A percentile compares a stretch with the other conserved stretches of the same genome.
These are phyloP conservation scores for Invenusta paracnida DNA, from an alignment of 2,888 invertebrate species.

Conservation along the genomic window DNA sequence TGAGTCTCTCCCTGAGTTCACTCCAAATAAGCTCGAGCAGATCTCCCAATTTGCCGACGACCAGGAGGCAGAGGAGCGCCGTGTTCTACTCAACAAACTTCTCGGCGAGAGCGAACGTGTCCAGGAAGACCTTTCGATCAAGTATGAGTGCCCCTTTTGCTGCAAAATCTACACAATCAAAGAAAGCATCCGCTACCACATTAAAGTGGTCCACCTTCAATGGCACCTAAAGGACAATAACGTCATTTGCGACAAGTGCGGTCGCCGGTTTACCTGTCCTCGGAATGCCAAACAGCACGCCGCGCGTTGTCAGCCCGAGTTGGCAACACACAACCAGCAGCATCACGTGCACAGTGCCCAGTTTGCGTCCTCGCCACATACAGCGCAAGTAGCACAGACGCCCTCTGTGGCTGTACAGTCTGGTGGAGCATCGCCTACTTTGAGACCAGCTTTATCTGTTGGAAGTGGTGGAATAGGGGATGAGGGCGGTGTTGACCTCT, in stretches of 20 bases:
- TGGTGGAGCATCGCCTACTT: no score
- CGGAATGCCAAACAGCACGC: conserved; percentile 17
- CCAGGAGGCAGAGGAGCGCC: not conserved
- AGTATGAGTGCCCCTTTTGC: conserved; percentile 33
- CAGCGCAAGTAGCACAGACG: no score
- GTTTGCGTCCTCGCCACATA: no score
- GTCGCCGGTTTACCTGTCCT: conserved; percentile 19
- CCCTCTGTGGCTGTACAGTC: no score
- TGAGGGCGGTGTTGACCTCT: no score
- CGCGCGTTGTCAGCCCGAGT: not conserved
- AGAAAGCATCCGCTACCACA: conserved; percentile 34
- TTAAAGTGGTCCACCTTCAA: conserved; percentile 18
- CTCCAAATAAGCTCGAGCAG: not conserved
- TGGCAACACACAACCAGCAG: no score
- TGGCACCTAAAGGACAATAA: not conserved
- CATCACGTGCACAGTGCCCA: no score
- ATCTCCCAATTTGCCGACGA: not conserved
- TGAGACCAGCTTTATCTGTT: no score
- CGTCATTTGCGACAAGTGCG: conserved; percentile 15
- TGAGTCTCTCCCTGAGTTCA: not conserved
- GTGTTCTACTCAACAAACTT: conserved; percentile 1
- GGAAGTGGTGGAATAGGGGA: no score
- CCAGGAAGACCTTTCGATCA: not conserved
- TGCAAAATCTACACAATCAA: conserved; percentile 34
- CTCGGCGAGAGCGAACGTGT: not conserved